Evolutionary conservation across 2,888 invertebrate genomes (phyloP).

Genomic region (Deilephila porcellus): DNA sequence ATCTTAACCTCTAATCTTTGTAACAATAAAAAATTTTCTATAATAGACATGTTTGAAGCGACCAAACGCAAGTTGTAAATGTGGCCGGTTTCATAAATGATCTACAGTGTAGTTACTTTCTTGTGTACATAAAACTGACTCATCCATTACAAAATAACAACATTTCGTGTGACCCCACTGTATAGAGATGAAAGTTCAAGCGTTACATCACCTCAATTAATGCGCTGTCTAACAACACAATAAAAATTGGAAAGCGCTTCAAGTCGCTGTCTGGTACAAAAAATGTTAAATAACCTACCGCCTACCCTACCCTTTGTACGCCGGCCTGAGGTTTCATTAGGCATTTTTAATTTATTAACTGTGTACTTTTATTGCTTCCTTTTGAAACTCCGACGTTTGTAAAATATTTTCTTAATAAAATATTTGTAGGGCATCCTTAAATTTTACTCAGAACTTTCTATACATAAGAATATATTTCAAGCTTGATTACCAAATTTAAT

Average conservation of each 20-base stretch:
- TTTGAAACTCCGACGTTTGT: background rate
- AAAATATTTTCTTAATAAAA: background rate
- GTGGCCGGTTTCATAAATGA: background rate
- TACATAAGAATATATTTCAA: background rate
- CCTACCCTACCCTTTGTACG: background rate
- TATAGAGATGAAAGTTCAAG: constrained; percentile 42
- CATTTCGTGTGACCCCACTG: constrained; percentile 31
- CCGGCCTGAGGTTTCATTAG: background rate
- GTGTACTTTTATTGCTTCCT: constrained; percentile 1
- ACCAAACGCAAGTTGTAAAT: background rate
- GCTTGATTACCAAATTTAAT: background rate
- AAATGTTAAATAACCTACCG: constrained; percentile 3
- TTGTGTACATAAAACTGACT: constrained; percentile 28
- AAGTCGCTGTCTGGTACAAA: background rate
- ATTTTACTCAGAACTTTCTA: background rate
- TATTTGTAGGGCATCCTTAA: background rate
- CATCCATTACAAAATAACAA: constrained; percentile 25
- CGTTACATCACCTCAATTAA: constrained; percentile 41
- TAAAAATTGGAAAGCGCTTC: constrained; percentile 44
- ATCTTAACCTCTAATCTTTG: too few species aligned
- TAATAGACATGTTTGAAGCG: too few species aligned
- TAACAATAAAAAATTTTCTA: too few species aligned
- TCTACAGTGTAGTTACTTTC: background rate
- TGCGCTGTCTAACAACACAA: constrained; percentile 30
- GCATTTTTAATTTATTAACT: background rate